A percentile compares a stretch with the other conserved stretches of the same genome.
Evolutionary conservation across 2,888 invertebrate species (phyloP).

Genomic region (Anarsia innoxiella): DNA sequence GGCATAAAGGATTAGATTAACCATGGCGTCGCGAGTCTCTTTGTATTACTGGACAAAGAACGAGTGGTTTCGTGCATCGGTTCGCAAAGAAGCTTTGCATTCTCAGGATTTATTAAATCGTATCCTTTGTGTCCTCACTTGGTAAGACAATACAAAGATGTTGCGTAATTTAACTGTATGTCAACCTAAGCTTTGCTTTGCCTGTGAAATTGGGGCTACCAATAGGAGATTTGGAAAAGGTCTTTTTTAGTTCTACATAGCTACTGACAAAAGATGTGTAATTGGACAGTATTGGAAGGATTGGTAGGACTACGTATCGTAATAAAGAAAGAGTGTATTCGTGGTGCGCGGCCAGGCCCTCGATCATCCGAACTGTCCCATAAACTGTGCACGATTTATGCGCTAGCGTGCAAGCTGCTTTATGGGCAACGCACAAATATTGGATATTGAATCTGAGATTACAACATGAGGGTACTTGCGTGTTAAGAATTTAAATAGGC

Average conservation of each 20-base stretch:
- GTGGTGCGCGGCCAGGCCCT: constrained; percentile 5
- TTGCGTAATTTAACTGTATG: constrained; percentile 50
- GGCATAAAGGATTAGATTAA: no score
- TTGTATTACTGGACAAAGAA: constrained; percentile 7
- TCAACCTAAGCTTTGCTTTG: no score
- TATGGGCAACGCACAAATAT: constrained; percentile 20
- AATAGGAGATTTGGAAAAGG: no score
- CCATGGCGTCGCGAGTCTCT: not conserved
- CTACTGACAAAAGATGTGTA: no score
- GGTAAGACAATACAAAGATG: constrained; percentile 49
- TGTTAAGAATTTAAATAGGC: constrained; percentile 6
- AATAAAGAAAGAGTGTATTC: not conserved
- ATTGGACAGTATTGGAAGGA: no score
- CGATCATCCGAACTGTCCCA: constrained; percentile 22
- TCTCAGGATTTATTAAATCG: not conserved
- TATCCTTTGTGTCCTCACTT: not conserved
- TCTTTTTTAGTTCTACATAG: no score
- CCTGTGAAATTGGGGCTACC: no score
- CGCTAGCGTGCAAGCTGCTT: constrained; percentile 23
- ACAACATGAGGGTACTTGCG: constrained; percentile 5
- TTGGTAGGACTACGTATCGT: no score
- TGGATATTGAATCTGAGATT: constrained; percentile 14
- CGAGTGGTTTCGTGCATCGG: not conserved
- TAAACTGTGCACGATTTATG: constrained; percentile 23
- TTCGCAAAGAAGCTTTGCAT: not conserved